phyloP scores from a whole-genome alignment of 2,888 invertebrate species.

The Aphrophora alni region DNA sequence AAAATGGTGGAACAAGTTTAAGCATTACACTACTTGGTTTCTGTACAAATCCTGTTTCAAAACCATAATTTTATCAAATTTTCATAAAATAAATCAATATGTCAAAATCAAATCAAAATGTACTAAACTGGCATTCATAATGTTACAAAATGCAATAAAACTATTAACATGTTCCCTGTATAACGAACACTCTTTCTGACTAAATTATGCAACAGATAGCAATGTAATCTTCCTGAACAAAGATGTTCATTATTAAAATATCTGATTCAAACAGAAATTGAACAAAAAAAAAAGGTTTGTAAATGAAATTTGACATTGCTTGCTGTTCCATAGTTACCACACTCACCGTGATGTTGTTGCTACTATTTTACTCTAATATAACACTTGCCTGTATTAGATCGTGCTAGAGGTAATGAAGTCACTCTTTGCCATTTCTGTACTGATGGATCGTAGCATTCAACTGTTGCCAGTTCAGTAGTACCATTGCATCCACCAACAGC shows the following conservation, averaged over 20 bases:
- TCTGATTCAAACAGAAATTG: no score
- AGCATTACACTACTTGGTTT: not conserved
- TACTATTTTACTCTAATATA: not conserved
- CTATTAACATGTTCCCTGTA: not conserved
- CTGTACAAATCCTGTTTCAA: not conserved
- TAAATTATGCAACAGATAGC: not conserved
- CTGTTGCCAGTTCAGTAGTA: conserved; percentile 76
- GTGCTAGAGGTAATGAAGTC: conserved; percentile 66
- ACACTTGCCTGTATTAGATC: conserved; percentile 68
- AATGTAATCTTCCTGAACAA: not conserved
- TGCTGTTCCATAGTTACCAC: not conserved
- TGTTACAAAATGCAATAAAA: not conserved
- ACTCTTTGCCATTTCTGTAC: conserved; percentile 61
- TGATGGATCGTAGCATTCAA: conserved; percentile 65
- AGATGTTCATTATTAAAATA: no score
- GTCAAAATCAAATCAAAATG: not conserved
- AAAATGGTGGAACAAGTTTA: not conserved
- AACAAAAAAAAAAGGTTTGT: not conserved
- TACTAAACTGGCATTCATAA: not conserved
- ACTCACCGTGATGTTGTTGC: not conserved
- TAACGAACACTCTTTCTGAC: not conserved
- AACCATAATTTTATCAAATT: not conserved
- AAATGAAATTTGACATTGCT: not conserved
- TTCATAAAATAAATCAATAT: not conserved
- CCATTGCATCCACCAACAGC: conserved; percentile 87